A percentile compares a stretch with the other conserved stretches of the same genome.
Conservation (phyloP, 1,140 invertebrate genomes). For the fruit fly (Drosophila melanogaster) region Release_6_plus_ISO1_MT NT_033779.5:12386001-12386500, state of each 20-base stretch:
- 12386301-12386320: conserved; percentile 52
- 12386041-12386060: conserved; percentile 69
- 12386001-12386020: conserved; percentile 42
- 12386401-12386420: conserved; percentile 53
- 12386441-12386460: conserved; percentile 84
- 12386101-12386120: conserved; percentile 55
- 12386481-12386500: conserved; percentile 7
- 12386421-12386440: conserved; percentile 83
- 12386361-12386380: conserved; percentile 44
- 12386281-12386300: conserved; percentile 80
- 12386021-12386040: conserved; percentile 37
- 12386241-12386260: conserved; percentile 76
- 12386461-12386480: conserved; percentile 75
- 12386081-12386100: conserved; percentile 79
- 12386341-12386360: conserved; percentile 6
- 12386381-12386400: conserved; percentile 31
- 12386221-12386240: conserved; percentile 69
- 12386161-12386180: neutral
- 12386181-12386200: conserved; percentile 17
- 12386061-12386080: conserved; percentile 80
- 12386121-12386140: conserved; percentile 1
- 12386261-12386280: conserved; percentile 81
- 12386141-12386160: neutral
- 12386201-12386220: conserved; percentile 45
- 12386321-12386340: neutral